Evolutionary conservation across 2,113 vertebrate genomes (phyloP), one percentile per base, ranked within the genome.

Genomic region (Brachionichthys hirsutus): DNA sequence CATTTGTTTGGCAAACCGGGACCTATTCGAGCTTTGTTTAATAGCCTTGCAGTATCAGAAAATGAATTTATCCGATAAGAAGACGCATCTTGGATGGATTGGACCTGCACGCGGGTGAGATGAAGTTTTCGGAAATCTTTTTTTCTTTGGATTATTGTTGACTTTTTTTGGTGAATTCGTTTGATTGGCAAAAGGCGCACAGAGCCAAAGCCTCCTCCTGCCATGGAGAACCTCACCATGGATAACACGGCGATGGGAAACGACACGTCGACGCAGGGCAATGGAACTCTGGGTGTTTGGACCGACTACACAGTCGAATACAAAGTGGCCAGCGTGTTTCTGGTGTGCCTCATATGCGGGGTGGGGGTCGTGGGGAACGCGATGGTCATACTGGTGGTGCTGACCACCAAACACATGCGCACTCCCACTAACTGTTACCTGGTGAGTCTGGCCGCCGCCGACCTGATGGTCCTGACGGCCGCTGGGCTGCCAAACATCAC

Each of bases 361-460:
- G 77, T 94, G 67, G 97, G 96, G 36, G 98, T 98, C 3, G 88
- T 97, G 71, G 97, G 97, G 18, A 99, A 99, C 71, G 76, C 93
- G 62, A 98, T 99, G 97, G 95, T 99, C 35, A 95, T 98, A n/a
- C 74, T 98, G 68, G 97, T 98, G 80, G 96, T 99, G 7, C 91
- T 98, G 70, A 95, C 94, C 76, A 98, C 95, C 66, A 98, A 96
- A 68, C 96, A 98, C 86, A 98, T 99, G 97, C 93, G 96, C 74
- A 98, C 95, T 13, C 96, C 96, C 66, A 99, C 97, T 2, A 99
- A 99, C 90, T 98, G 96, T 79, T 99, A 98, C 52, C 89, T 99
- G 85, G 97, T 99, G 88, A 98, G 96, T 24, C 90, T 99, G 73
- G 97, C 97, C 0, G 88, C 92, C 3, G 97, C 97, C 8, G 97